A percentile compares a stretch with the other conserved stretches of the same genome.
Evolutionary conservation across 2,113 vertebrate genomes (phyloP).

Genomic region (Alectura lathami): DNA sequence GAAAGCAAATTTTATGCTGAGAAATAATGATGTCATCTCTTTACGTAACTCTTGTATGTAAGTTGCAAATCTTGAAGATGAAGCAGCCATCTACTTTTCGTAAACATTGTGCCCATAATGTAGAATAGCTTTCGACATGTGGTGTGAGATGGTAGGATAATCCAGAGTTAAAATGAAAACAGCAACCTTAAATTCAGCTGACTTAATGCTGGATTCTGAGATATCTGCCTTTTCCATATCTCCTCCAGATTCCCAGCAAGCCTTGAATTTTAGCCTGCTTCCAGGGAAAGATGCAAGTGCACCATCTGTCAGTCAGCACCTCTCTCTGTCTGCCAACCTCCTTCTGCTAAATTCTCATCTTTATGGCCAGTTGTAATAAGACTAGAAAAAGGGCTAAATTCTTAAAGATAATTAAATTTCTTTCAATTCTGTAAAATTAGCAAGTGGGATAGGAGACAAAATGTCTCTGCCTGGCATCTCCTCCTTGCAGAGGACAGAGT

Average conservation of each 20-base stretch:
- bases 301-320: neutral
- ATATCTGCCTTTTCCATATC: conserved; percentile 32
- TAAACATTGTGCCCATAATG: neutral
- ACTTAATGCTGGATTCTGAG: conserved; percentile 15
- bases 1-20: neutral
- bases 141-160: conserved; percentile 10
- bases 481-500: neutral
- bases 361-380: neutral
- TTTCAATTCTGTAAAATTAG: neutral
- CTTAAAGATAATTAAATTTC: neutral
- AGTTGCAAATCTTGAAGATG: conserved; percentile 28
- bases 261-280: neutral
- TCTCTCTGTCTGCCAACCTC: neutral
- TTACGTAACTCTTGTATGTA: neutral
- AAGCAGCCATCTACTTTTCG: conserved; percentile 14
- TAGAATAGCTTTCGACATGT: neutral
- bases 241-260: neutral
- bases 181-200: neutral
- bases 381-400: neutral
- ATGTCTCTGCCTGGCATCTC: rapidly evolving
- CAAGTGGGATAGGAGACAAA: neutral
- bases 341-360: neutral
- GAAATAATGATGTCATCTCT: neutral
- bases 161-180: conserved; percentile 9
- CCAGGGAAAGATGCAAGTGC: neutral